phyloP scores from a whole-genome alignment of 2,888 invertebrate genomes.

The Nematopogon swammerdamellus region DNA sequence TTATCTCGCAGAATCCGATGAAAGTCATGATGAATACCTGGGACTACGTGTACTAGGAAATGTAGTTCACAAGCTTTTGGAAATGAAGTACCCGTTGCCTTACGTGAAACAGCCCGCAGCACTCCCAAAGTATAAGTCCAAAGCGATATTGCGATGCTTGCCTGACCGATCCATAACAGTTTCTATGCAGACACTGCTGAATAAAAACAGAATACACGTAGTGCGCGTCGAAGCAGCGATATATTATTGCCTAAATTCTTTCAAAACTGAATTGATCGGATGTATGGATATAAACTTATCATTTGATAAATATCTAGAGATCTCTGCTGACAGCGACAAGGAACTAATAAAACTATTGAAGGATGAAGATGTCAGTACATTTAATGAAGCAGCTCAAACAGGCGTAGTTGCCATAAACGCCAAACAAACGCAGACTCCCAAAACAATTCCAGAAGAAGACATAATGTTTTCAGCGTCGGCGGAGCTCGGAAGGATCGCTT shows the following conservation, averaged over 20 bases:
- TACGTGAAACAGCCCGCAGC: slow-evolving; percentile 26
- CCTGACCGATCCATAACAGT: slow-evolving; percentile 33
- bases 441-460: slow-evolving; percentile 55
- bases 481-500: slow-evolving; percentile 52
- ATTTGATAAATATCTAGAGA: slow-evolving; percentile 30
- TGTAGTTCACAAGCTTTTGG: slow-evolving; percentile 49
- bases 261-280: slow-evolving; percentile 51
- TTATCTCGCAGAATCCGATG: slow-evolving; percentile 35
- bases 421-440: slow-evolving; percentile 61
- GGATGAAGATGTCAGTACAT: slow-evolving; percentile 18
- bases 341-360: slow-evolving; percentile 35
- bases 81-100: slow-evolving; percentile 43
- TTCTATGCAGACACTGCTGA: slow-evolving; percentile 38
- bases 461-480: slow-evolving; percentile 46
- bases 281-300: slow-evolving; percentile 43
- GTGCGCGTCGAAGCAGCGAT: slow-evolving; percentile 49
- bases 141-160: slow-evolving; percentile 39
- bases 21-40: slow-evolving; percentile 37
- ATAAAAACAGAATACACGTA: slow-evolving; percentile 33
- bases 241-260: slow-evolving; percentile 53
- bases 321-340: slow-evolving; percentile 26
- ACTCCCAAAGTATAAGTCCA: slow-evolving; percentile 31
- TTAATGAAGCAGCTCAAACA: slow-evolving; percentile 7
- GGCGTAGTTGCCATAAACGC: slow-evolving; percentile 11
- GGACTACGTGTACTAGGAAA: slow-evolving; percentile 47